These are phyloP conservation scores for Seriola dumerili DNA, from an alignment of 2,113 vertebrate species.

Conservation along the genomic window DNA sequence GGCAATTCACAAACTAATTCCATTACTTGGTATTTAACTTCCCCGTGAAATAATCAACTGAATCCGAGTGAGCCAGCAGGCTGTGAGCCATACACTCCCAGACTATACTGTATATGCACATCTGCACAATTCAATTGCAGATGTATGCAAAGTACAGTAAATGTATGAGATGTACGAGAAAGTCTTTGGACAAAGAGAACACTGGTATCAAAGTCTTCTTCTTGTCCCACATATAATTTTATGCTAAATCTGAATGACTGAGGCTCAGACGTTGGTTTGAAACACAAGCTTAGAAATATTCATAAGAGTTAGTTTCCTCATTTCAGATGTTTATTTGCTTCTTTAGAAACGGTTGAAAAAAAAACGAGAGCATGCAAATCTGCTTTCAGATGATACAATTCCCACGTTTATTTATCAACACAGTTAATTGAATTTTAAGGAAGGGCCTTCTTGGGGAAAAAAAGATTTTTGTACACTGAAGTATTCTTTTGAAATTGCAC, in stretches of 20 bases:
- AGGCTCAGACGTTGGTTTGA: constrained; percentile 51
- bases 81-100: constrained; percentile 15
- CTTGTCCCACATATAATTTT: constrained; percentile 65
- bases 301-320: constrained; percentile 63
- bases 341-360: constrained; percentile 42
- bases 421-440: constrained; percentile 83
- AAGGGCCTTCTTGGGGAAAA: constrained; percentile 63
- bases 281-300: constrained; percentile 67
- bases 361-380: constrained; percentile 76
- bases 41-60: constrained; percentile 48
- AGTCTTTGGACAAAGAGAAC: constrained; percentile 56
- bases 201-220: constrained; percentile 60
- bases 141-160: constrained; percentile 71
- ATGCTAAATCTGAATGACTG: constrained; percentile 68
- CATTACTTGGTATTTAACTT: constrained; percentile 71
- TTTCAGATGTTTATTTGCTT: constrained; percentile 75
- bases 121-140: constrained; percentile 59
- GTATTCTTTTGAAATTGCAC: constrained; percentile 92
- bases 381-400: constrained; percentile 80
- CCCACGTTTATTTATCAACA: constrained; percentile 77
- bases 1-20: constrained; percentile 69
- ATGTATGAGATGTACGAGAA: constrained; percentile 44
- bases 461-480: constrained; percentile 83
- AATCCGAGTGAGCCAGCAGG: constrained; percentile 52
- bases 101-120: constrained; percentile 22